A percentile compares a stretch with the other conserved stretches of the same genome.
phyloP scores from a whole-genome alignment of 92 coral and sea anemone genomes.

The Phenganax marumi region DNA sequence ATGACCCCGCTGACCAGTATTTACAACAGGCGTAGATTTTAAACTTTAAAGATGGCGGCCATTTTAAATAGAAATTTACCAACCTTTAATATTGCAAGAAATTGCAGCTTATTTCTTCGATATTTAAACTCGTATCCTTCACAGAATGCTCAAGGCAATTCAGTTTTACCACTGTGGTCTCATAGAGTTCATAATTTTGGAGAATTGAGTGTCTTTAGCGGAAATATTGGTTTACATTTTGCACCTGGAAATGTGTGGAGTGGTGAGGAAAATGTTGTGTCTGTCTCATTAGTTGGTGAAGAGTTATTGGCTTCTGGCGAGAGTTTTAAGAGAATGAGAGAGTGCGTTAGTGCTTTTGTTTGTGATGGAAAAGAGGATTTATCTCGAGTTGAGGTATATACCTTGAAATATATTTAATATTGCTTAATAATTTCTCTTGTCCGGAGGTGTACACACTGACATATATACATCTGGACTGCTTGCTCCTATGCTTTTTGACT shows the following conservation, averaged over 20 bases:
- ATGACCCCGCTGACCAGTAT: too few relatives aligned
- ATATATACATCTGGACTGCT: too few relatives aligned
- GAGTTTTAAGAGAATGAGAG: background rate
- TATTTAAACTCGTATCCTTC: background rate
- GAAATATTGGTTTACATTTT: slow-evolving; percentile 16
- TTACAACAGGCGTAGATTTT: too few relatives aligned
- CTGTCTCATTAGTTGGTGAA: background rate
- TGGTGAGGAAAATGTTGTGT: background rate
- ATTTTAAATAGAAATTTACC: background rate
- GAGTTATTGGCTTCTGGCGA: background rate
- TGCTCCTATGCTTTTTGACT: too few relatives aligned
- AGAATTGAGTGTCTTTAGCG: slow-evolving; percentile 13
- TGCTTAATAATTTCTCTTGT: too few relatives aligned
- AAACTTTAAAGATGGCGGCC: background rate
- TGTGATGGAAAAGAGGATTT: background rate
- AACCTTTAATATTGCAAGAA: background rate
- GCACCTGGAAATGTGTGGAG: background rate
- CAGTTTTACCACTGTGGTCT: background rate
- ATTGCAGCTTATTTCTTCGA: slow-evolving; percentile 1
- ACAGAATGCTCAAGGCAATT: background rate
- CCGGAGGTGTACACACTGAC: too few relatives aligned
- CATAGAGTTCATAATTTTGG: slow-evolving; percentile 18
- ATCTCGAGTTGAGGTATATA: too few relatives aligned
- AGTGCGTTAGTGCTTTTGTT: background rate
- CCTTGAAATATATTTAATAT: too few relatives aligned